Conservation (phyloP, 2,113 vertebrate genomes). For the Pluvialis apricaria region DNA sequence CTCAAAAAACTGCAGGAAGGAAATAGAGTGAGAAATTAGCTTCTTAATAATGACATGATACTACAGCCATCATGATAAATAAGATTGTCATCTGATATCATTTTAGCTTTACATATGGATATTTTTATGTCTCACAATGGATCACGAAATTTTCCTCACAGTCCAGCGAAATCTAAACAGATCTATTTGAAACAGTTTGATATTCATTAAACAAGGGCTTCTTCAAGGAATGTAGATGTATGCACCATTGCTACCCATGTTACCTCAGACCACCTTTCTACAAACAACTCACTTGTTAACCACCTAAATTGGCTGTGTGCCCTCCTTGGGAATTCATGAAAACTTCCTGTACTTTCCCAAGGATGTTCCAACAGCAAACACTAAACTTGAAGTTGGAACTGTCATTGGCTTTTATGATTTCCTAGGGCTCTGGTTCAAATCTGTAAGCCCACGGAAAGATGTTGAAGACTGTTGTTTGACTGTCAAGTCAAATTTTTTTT, state of each 20-base stretch:
- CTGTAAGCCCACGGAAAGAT: background rate
- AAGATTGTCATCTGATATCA: background rate
- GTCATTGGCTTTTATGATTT: background rate
- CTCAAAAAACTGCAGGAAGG: constrained; percentile 30
- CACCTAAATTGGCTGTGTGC: background rate
- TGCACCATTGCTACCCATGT: background rate
- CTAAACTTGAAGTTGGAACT: background rate
- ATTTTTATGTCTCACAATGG: background rate
- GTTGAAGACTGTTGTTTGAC: background rate
- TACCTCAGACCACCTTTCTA: background rate
- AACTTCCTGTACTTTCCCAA: background rate
- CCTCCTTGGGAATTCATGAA: background rate
- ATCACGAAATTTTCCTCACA: background rate
- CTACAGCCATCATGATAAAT: background rate
- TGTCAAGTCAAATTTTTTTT: background rate
- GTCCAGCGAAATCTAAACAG: background rate
- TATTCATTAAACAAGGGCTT: background rate
- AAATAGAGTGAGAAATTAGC: constrained; percentile 75
- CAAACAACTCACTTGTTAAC: background rate
- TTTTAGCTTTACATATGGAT: background rate
- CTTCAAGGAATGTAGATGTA: background rate
- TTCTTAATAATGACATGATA: constrained; percentile 58
- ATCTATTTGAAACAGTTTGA: background rate
- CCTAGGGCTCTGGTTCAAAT: background rate
- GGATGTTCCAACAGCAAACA: background rate